Evolutionary conservation across 2,888 invertebrate genomes (phyloP), one percentile per base, ranked within the genome.

Genomic region (Chrysotoxum bicinctum): DNA sequence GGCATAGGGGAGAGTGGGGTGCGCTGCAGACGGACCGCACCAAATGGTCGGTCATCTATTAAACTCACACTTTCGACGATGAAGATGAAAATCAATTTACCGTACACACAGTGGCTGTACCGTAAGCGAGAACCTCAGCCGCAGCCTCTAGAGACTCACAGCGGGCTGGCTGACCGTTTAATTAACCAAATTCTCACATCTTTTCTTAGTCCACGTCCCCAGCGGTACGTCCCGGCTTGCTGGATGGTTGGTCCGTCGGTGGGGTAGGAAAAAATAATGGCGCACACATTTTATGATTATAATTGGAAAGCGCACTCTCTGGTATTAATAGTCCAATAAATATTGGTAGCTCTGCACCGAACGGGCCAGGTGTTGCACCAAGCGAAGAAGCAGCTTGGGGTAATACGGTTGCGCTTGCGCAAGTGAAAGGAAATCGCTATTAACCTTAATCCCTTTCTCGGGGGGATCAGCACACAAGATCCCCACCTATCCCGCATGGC

Each of bases 121-220:
- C 85, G 85, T 76, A 81, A 81, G 72, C 68, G 26, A 23, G 35
- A 50, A 30, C 23, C 66, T 30, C 26, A 26, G 26, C 7, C 54
- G 52, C 56, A 52, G 45, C 12, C 23, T 54, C 30, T 26, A 21
- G 52, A 60, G 60, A 56, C 72, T 50, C 80, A 62, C 85, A 85
- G 85, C 85, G 69, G 85, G 85, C 85, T 54, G 30, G 76, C 77
- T 85, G 85, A 85, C 81, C 85, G 73, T 85, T 85, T 85, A 85
- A 85, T 85, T 85, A 85, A 85, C 81, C 85, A 81, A 85, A 85
- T 85, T 85, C 85, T 81, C 85, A 85, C 85, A 85, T 85, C 69
- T 45, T 58, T 16, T 48, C 82, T 12, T 4, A 1, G n/a, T 60
- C 19, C 10, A 2, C 16, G 26, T 43, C 10, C 12, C 12, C n/a